Conservation (phyloP, 2,888 invertebrate genomes). For the Sepioteuthis lessoniana region DNA sequence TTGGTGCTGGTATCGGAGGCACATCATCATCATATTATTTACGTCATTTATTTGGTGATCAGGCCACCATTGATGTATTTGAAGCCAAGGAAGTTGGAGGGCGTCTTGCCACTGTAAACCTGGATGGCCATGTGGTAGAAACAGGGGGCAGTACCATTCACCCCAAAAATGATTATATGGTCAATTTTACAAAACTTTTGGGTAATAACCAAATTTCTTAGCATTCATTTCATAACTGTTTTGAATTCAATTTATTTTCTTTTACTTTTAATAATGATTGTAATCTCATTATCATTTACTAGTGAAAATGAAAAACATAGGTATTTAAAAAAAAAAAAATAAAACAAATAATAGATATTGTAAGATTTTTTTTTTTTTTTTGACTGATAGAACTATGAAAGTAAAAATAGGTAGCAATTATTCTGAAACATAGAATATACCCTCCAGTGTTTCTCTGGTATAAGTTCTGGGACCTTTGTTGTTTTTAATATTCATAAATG, state of each 20-base stretch:
- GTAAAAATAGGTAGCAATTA: no score
- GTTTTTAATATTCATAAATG: no score
- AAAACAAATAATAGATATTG: no score
- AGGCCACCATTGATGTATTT: conserved; percentile 78
- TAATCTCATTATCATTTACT: no score
- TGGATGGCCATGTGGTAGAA: conserved; percentile 78
- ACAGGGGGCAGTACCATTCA: conserved; percentile 80
- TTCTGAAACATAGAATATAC: no score
- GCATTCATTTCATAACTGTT: background rate
- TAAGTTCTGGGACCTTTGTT: no score
- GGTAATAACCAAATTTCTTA: conserved; percentile 73
- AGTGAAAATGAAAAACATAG: no score
- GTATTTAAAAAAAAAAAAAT: no score
- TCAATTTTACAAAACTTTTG: conserved; percentile 77
- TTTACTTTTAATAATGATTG: background rate
- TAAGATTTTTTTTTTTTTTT: no score
- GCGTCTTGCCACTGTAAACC: conserved; percentile 77
- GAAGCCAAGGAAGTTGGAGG: conserved; percentile 79
- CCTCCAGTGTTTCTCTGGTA: no score
- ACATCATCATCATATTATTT: conserved; percentile 79
- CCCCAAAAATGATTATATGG: conserved; percentile 79
- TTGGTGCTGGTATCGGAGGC: conserved; percentile 81
- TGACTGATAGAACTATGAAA: no score
- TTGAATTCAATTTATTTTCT: background rate
- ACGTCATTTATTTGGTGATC: conserved; percentile 75